Percentiles rank a stretch among this genome's conserved stretches.
Evolutionary conservation across 2,113 vertebrate species (phyloP).

Genomic region (Caretta caretta): DNA sequence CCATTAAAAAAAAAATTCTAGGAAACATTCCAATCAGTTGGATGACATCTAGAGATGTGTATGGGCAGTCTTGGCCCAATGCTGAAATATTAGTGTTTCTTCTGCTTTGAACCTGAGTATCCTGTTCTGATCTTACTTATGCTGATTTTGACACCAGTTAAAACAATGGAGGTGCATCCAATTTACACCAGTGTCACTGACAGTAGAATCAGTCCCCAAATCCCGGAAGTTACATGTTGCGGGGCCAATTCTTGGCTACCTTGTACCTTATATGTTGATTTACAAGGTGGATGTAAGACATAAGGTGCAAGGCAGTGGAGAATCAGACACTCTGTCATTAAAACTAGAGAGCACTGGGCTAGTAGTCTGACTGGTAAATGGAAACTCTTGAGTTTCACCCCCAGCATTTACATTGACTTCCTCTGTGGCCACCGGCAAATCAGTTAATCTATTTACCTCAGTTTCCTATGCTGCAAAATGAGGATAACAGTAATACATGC

Average conservation of each 20-base stretch:
- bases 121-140: slow-evolving; percentile 35
- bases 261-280: slow-evolving; percentile 47
- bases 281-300: slow-evolving; percentile 59
- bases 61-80: not conserved
- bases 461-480: slow-evolving; percentile 37
- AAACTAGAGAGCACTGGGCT: not conserved
- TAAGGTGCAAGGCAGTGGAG: slow-evolving; percentile 48
- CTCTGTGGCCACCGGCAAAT: not conserved
- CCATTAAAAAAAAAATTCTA: not conserved
- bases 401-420: not conserved
- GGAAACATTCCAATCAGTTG: slow-evolving; percentile 25
- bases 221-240: slow-evolving; percentile 45
- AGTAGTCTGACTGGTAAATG: slow-evolving; percentile 32
- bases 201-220: slow-evolving; percentile 57
- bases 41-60: not conserved
- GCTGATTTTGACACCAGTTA: slow-evolving; percentile 55
- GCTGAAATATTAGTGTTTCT: slow-evolving; percentile 40
- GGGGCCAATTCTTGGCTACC: slow-evolving; percentile 44
- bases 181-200: slow-evolving; percentile 53
- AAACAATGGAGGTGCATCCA: slow-evolving; percentile 50
- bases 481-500: slow-evolving; percentile 42
- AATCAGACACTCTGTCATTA: slow-evolving; percentile 9
- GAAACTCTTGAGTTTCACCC: not conserved
- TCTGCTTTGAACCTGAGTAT: slow-evolving; percentile 20
- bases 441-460: not conserved